Evolutionary conservation across 2,888 invertebrate genomes (phyloP).

Genomic region (Heliconius charithonia): DNA sequence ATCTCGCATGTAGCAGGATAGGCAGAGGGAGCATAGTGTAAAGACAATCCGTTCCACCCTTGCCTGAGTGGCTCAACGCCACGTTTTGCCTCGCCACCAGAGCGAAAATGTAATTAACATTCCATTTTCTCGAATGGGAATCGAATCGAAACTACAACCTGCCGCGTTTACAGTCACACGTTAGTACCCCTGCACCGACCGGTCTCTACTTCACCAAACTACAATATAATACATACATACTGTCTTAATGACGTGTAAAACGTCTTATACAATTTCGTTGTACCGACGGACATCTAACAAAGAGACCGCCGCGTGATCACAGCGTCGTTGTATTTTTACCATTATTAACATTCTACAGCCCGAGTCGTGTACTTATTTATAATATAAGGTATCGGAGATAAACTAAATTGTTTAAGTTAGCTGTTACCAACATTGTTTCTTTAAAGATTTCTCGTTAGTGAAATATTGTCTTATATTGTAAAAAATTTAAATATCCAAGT

Average conservation of each 20-base stretch:
- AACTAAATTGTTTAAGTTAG: neutral
- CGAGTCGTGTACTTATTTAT: constrained; percentile 6
- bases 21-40: too few relatives aligned
- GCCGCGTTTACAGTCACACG: too few relatives aligned
- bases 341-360: constrained; percentile 27
- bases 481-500: neutral
- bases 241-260: constrained; percentile 19
- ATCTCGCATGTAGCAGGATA: too few relatives aligned
- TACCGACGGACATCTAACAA: constrained; percentile 39
- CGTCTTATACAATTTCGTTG: constrained; percentile 33
- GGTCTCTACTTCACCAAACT: too few relatives aligned
- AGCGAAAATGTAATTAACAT: too few relatives aligned
- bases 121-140: too few relatives aligned
- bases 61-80: too few relatives aligned
- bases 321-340: constrained; percentile 23
- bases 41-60: too few relatives aligned
- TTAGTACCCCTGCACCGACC: too few relatives aligned
- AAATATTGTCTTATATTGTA: neutral
- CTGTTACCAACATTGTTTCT: neutral
- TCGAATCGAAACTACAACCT: neutral
- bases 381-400: neutral
- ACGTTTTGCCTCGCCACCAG: too few relatives aligned
- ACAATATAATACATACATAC: neutral
- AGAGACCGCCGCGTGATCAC: constrained; percentile 29
- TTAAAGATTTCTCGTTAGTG: neutral